Base-by-base conservation (phyloP, 2,888 invertebrate species). In the Petrolisthes manimaculis region DNA sequence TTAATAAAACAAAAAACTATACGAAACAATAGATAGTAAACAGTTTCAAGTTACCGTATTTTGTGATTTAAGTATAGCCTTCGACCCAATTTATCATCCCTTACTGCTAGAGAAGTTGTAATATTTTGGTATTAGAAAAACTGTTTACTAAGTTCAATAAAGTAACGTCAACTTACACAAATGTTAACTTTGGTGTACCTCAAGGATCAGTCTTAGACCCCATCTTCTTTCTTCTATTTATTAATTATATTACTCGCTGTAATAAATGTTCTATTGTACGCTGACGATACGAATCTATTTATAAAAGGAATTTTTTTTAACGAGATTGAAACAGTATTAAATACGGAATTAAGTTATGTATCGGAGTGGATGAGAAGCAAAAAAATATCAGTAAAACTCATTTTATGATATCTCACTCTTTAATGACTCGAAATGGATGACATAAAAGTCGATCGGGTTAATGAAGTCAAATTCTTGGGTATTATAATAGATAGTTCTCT, bases 161-260 rank as follows among this genome's bases (percentile, higher is more conserved):
- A 12, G 67, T 67, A 12, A 8, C 67, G 9, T 67, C 67, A 67
- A 67, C 8, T 67, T 67, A 67, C 14, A 14, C 67, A 67, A 67
- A 67, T 67, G 67, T 67, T 67, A 67, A 67, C 67, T 67, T 67
- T 14, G 67, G 67, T 67, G 67, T 67, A 67, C 67, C 67, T 67
- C 67, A 67, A 67, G 14, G 67, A 14, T 67, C 67, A 67, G 8
- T 67, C 9, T 67, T 67, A 67, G 67, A 14, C 9, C 67, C 67
- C 14, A 67, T 67, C 8, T 67, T 67, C 9, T 67, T 67, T 67
- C 67, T 67, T 67, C 14, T 67, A 67, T 67, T 67, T 67, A 67
- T 67, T 14, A 67, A 67, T 67, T 8, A 67, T 14, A 67, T 67
- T 14, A 67, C 67, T 67, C 67, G 14, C 67, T 67, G 67, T 67